These are phyloP conservation scores for Acronicta aceris DNA, from an alignment of 2,888 invertebrate genomes.

Conservation along the genomic window DNA sequence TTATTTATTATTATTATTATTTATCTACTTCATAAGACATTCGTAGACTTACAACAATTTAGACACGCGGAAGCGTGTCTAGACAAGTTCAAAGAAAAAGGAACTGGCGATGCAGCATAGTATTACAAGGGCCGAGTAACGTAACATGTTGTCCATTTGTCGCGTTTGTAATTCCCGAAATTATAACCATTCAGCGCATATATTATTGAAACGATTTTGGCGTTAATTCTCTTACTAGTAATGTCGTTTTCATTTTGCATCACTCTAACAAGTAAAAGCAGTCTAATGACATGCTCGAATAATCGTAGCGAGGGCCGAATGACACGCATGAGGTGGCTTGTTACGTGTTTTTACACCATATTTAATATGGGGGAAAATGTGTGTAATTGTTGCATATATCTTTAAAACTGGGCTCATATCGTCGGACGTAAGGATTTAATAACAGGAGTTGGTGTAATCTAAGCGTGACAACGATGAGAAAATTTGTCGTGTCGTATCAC, in stretches of 20 bases:
- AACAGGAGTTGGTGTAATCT: constrained; percentile 57
- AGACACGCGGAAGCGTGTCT: too few species aligned
- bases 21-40: too few species aligned
- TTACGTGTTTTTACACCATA: constrained; percentile 73
- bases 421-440: constrained; percentile 67
- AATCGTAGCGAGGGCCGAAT: constrained; percentile 68
- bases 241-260: constrained; percentile 65
- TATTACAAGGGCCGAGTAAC: too few species aligned
- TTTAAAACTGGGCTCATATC: constrained; percentile 72
- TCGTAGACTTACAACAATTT: too few species aligned
- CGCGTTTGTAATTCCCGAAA: constrained; percentile 29
- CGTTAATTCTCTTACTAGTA: constrained; percentile 60
- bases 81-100: too few species aligned
- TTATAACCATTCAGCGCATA: constrained; percentile 52
- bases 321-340: constrained; percentile 69
- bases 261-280: constrained; percentile 61
- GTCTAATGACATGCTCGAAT: constrained; percentile 73
- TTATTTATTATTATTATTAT: too few species aligned
- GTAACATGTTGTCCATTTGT: constrained; percentile 15
- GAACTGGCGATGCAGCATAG: too few species aligned
- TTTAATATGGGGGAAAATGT: constrained; percentile 69
- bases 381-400: constrained; percentile 72
- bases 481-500: constrained; percentile 43
- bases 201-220: constrained; percentile 62
- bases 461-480: constrained; percentile 54